Evolutionary conservation across 2,888 invertebrate species (phyloP).

Genomic region (Phaedon cochleariae): DNA sequence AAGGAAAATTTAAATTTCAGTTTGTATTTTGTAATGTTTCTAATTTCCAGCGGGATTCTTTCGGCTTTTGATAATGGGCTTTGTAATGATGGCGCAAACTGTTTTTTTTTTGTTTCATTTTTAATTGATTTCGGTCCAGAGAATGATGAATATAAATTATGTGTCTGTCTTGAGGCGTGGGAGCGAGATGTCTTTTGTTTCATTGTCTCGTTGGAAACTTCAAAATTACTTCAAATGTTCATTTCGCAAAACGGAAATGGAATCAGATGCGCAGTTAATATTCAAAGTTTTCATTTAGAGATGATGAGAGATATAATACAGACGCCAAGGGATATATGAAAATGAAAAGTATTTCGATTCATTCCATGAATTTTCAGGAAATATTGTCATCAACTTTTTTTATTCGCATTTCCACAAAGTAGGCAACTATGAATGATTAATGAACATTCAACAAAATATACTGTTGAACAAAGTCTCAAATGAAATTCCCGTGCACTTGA

Average conservation of each 20-base stretch:
- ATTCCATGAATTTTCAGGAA: too few species aligned
- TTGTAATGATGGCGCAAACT: slow-evolving; percentile 12
- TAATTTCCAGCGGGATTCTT: slow-evolving; percentile 31
- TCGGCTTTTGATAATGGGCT: slow-evolving; percentile 25
- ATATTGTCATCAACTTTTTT: too few species aligned
- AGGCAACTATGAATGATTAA: too few species aligned
- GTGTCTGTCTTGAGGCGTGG: background rate
- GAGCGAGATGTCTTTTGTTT: background rate
- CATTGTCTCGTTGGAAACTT: background rate
- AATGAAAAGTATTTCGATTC: too few species aligned
- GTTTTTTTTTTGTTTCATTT: slow-evolving; percentile 17
- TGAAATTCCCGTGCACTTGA: too few species aligned
- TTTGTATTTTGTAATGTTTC: slow-evolving; percentile 35
- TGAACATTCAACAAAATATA: too few species aligned
- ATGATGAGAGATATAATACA: too few species aligned
- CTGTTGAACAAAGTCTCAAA: too few species aligned
- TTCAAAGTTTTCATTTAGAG: too few species aligned
- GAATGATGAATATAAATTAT: slow-evolving; percentile 19
- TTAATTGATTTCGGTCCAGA: slow-evolving; percentile 22
- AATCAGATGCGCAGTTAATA: background rate
- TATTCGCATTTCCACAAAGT: too few species aligned
- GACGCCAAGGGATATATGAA: too few species aligned
- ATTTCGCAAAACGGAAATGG: background rate
- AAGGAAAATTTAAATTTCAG: slow-evolving; percentile 44
- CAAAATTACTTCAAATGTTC: background rate